Evolutionary conservation across 2,113 vertebrate species (phyloP).

Genomic region (Onychostoma macrolepis): DNA sequence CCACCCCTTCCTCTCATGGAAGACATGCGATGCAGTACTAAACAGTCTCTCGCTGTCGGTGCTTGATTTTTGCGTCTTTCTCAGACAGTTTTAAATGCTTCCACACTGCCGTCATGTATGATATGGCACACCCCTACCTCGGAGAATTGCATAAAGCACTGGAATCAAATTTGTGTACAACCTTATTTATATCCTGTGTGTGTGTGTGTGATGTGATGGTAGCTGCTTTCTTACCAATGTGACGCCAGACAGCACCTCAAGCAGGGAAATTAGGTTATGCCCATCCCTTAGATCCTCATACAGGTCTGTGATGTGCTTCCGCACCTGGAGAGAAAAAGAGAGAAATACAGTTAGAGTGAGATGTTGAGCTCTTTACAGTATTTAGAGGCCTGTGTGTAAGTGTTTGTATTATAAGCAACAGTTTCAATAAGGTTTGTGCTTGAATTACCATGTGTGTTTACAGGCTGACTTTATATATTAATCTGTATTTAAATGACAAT

Average conservation of each 20-base stretch:
- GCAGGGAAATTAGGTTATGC: slow-evolving; percentile 94
- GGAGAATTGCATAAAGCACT: background rate
- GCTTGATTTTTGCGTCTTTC: no score
- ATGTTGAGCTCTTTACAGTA: background rate
- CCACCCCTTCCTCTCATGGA: no score
- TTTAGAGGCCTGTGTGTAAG: background rate
- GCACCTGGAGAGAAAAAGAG: slow-evolving; percentile 78
- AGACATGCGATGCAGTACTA: no score
- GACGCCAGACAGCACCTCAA: slow-evolving; percentile 96
- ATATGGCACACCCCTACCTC: no score
- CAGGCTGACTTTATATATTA: background rate
- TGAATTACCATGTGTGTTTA: background rate
- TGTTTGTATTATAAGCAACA: background rate
- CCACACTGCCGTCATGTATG: no score
- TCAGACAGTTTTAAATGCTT: no score
- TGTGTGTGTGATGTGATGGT: background rate
- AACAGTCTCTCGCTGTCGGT: no score
- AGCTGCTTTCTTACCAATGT: slow-evolving; percentile 82
- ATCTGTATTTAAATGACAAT: background rate
- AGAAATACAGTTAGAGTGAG: background rate
- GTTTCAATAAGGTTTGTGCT: background rate
- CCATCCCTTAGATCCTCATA: slow-evolving; percentile 95
- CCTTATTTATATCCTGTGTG: background rate
- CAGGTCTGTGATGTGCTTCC: slow-evolving; percentile 93
- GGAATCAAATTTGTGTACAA: background rate